These are phyloP conservation scores for Micromussa lordhowensis DNA, from an alignment of 92 coral and sea anemone genomes.

Conservation along the genomic window DNA sequence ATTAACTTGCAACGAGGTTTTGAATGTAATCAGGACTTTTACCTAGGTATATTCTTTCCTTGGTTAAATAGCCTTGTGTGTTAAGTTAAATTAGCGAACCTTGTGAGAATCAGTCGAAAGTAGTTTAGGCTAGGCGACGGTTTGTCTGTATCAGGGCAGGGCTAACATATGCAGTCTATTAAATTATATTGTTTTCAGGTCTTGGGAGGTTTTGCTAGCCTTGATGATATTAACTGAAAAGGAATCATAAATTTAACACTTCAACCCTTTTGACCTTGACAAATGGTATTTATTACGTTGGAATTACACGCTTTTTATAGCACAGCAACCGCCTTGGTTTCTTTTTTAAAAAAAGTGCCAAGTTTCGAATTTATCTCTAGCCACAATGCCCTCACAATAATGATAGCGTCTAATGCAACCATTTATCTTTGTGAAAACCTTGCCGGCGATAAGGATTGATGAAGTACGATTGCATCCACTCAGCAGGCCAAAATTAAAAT, in stretches of 20 bases:
- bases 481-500: background rate
- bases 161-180: no score
- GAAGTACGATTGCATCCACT: background rate
- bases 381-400: background rate
- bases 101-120: no score
- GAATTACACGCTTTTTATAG: background rate
- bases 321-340: background rate
- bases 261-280: background rate
- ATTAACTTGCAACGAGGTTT: no score
- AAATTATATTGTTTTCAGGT: background rate
- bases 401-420: background rate
- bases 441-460: background rate
- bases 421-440: background rate
- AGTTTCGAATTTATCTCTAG: background rate
- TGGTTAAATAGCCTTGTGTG: no score
- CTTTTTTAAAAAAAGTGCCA: background rate
- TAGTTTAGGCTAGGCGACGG: no score
- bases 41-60: no score
- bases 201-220: background rate
- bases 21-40: no score
- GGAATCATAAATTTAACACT: background rate
- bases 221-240: no score
- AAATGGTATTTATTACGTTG: background rate
- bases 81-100: no score
- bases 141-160: no score